Conservation (phyloP, 2,113 vertebrate species). For the Gasterosteus aculeatus region DNA sequence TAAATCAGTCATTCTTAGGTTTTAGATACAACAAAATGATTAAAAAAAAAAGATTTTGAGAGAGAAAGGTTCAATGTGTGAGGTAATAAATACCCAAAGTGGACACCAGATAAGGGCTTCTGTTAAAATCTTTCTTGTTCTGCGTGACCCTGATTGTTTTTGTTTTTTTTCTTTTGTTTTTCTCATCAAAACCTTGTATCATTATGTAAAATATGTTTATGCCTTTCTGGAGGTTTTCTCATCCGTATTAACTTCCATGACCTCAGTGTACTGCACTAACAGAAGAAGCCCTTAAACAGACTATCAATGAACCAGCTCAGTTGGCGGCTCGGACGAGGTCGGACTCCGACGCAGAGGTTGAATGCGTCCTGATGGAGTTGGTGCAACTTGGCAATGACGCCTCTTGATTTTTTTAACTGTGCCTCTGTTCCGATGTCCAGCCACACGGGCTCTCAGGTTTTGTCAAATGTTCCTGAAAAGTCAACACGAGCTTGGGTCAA, state of each 20-base stretch:
- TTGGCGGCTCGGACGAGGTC: background rate
- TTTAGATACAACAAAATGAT: constrained; percentile 66
- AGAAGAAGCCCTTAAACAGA: constrained; percentile 41
- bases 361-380: constrained; percentile 3
- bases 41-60: constrained; percentile 57
- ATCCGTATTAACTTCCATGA: constrained; percentile 31
- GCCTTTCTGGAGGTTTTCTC: constrained; percentile 26
- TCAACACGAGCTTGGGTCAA: background rate
- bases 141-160: constrained; percentile 26
- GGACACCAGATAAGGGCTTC: constrained; percentile 79
- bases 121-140: constrained; percentile 56
- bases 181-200: constrained; percentile 26
- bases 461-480: background rate
- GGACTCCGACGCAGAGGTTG: constrained; percentile 9
- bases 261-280: constrained; percentile 55
- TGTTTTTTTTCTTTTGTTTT: constrained; percentile 22
- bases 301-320: constrained; percentile 29
- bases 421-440: constrained; percentile 33
- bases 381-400: constrained; percentile 3
- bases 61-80: constrained; percentile 37
- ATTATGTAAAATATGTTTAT: constrained; percentile 16
- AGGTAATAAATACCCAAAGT: constrained; percentile 76
- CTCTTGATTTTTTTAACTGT: constrained; percentile 14
- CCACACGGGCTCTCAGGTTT: background rate
- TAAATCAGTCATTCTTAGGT: constrained; percentile 58